Evolutionary conservation across 2,113 vertebrate species (phyloP).

Genomic region (Butastur rufipennis): DNA sequence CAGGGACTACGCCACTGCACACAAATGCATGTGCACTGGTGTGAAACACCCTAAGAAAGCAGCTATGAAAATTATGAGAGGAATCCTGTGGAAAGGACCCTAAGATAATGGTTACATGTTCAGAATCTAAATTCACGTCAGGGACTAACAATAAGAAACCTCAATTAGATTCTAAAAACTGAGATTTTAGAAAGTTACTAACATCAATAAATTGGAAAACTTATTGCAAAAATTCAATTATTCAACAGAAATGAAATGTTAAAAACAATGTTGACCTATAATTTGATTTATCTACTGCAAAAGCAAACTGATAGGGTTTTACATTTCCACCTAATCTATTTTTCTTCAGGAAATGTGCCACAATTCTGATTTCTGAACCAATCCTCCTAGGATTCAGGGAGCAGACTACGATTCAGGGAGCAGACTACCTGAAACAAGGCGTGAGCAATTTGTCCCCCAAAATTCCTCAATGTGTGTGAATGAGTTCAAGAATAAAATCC

Average conservation of each 20-base stretch:
- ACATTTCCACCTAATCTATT: background rate
- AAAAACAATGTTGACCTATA: background rate
- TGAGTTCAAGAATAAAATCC: background rate
- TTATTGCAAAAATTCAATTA: background rate
- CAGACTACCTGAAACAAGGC: background rate
- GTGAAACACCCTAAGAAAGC: background rate
- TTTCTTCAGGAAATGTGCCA: rapidly evolving
- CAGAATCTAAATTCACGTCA: background rate
- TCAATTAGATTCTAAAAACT: background rate
- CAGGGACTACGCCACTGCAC: background rate
- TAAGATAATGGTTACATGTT: background rate
- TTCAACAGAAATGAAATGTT: background rate
- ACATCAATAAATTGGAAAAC: background rate
- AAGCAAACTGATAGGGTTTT: background rate
- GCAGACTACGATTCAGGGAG: background rate
- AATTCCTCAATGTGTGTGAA: too few relatives aligned
- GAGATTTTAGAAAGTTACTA: background rate
- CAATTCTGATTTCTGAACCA: rapidly evolving
- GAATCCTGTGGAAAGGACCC: background rate
- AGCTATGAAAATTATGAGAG: background rate
- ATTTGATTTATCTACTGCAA: background rate
- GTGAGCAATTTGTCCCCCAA: rapidly evolving
- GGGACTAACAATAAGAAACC: background rate
- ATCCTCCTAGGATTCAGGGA: background rate
- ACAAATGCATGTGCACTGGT: background rate